phyloP scores from a whole-genome alignment of 2,888 invertebrate species.

The Unio pictorum region DNA sequence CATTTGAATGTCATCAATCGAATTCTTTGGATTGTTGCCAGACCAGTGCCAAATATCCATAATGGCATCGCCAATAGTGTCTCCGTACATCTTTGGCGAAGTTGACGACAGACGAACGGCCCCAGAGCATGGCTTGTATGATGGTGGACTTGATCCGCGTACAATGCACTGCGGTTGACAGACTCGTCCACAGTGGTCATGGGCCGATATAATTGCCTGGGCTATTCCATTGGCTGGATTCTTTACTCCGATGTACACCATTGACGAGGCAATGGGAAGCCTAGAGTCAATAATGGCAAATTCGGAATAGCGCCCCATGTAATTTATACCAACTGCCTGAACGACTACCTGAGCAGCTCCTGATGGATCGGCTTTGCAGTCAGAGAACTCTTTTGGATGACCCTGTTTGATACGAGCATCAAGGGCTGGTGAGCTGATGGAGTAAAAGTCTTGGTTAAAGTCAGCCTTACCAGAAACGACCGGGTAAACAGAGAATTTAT shows the following conservation, averaged over 20 bases:
- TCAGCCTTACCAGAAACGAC: neutral
- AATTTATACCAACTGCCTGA: slow-evolving; percentile 51
- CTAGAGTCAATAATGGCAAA: slow-evolving; percentile 46
- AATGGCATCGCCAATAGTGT: slow-evolving; percentile 23
- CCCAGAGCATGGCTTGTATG: slow-evolving; percentile 47
- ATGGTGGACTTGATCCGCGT: slow-evolving; percentile 10
- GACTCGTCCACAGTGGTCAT: slow-evolving; percentile 50
- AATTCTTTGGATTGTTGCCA: too few relatives aligned
- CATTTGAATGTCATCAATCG: too few relatives aligned
- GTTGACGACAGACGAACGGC: slow-evolving; percentile 36
- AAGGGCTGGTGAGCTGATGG: neutral
- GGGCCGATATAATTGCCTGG: slow-evolving; percentile 43
- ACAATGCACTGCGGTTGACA: slow-evolving; percentile 49
- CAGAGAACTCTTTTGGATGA: neutral
- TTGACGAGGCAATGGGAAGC: slow-evolving; percentile 39
- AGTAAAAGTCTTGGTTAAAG: neutral
- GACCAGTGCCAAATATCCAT: slow-evolving; percentile 12
- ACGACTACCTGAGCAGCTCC: slow-evolving; percentile 40
- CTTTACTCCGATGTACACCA: slow-evolving; percentile 45
- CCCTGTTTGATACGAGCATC: neutral
- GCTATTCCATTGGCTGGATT: slow-evolving; percentile 14
- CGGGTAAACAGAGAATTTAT: slow-evolving; percentile 1
- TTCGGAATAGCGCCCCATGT: slow-evolving; percentile 51
- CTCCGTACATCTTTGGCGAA: slow-evolving; percentile 36
- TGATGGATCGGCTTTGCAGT: neutral